Conservation (phyloP, 2,797 vertebrate genomes). For the Xenopus petersii region DNA sequence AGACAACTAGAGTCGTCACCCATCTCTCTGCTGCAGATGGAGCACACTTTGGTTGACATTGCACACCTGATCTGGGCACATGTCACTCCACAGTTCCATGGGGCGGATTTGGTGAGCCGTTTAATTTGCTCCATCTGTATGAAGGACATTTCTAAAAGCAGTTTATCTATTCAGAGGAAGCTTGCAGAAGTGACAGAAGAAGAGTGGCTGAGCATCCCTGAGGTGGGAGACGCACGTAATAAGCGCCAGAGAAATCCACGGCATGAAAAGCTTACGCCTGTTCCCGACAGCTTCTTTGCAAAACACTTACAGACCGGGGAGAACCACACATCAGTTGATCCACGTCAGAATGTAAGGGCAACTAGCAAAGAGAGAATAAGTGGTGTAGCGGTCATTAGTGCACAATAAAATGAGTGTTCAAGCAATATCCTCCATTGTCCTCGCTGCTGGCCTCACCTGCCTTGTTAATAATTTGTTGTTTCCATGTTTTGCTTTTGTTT, state of each 20-base stretch:
- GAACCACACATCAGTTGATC: constrained; percentile 87
- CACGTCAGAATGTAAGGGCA: constrained; percentile 82
- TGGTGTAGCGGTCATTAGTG: not conserved
- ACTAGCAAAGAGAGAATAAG: not conserved
- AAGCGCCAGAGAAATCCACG: constrained; percentile 95
- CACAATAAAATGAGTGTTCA: too few relatives aligned
- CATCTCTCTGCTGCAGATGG: too few relatives aligned
- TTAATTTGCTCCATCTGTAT: too few relatives aligned
- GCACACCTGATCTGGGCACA: too few relatives aligned
- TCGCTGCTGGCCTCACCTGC: too few relatives aligned
- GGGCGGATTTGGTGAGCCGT: too few relatives aligned
- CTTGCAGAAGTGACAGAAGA: constrained; percentile 92
- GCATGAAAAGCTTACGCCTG: constrained; percentile 93
- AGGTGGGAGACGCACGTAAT: constrained; percentile 95
- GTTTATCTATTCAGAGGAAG: constrained; percentile 75
- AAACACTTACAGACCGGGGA: constrained; percentile 93
- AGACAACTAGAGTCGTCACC: too few relatives aligned
- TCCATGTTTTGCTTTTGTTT: constrained; percentile 3
- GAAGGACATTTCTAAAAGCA: too few relatives aligned
- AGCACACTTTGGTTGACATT: too few relatives aligned
- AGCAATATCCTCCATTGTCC: too few relatives aligned
- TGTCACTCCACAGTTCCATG: too few relatives aligned
- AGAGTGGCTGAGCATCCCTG: constrained; percentile 97
- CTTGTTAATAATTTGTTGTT: too few relatives aligned
- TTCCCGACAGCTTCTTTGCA: constrained; percentile 96